Evolutionary conservation across 2,113 vertebrate species (phyloP).

Genomic region (Nycticorax nycticorax): DNA sequence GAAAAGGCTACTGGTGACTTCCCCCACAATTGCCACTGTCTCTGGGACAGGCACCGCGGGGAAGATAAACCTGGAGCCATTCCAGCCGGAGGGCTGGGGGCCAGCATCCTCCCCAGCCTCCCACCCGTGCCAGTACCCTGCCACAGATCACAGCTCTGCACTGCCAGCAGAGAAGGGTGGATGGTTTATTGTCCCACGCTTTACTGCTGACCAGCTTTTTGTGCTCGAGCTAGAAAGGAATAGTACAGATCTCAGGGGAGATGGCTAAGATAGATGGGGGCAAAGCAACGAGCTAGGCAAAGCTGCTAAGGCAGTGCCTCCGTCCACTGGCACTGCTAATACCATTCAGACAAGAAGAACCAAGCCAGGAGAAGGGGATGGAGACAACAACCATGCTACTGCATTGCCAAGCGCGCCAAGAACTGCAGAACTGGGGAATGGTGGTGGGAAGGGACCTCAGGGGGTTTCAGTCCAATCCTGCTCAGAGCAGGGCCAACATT

Average conservation of each 20-base stretch:
- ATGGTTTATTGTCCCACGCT: neutral
- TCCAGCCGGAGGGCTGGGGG: neutral
- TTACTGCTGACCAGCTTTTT: neutral
- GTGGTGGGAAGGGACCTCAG: neutral
- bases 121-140: neutral
- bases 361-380: neutral
- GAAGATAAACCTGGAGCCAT: neutral
- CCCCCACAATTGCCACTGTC: neutral
- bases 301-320: neutral
- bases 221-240: neutral
- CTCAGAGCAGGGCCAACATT: neutral
- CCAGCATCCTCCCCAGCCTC: neutral
- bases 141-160: neutral
- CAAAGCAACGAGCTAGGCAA: neutral
- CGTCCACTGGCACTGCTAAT: neutral
- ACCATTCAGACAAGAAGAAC: fast-evolving
- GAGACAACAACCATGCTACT: neutral
- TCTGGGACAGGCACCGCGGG: neutral
- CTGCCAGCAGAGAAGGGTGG: neutral
- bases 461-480: neutral
- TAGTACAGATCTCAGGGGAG: neutral
- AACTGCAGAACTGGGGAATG: neutral
- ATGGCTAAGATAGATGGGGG: neutral
- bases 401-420: neutral
- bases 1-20: neutral